Conservation (phyloP, 2,888 invertebrate genomes). For the Sinhomidia bicolor region DNA sequence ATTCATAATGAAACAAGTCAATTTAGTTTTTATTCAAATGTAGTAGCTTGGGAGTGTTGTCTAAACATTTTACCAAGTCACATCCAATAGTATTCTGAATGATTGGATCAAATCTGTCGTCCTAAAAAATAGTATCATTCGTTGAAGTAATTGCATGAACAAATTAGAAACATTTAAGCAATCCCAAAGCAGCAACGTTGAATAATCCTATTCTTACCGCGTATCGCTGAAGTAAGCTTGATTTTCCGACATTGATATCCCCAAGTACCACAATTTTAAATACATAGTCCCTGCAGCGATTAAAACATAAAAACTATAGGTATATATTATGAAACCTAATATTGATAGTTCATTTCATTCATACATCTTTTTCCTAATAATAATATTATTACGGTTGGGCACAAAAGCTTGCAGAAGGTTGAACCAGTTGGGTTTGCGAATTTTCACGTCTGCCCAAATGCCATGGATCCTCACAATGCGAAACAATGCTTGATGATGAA, state of each 20-base stretch:
- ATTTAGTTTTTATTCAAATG: too few relatives aligned
- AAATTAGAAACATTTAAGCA: too few relatives aligned
- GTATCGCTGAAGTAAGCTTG: slow-evolving; percentile 96
- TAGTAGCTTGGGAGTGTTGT: too few relatives aligned
- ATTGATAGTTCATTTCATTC: too few relatives aligned
- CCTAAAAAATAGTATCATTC: slow-evolving; percentile 31
- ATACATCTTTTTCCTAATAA: too few relatives aligned
- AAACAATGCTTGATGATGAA: not conserved
- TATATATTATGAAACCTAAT: not conserved
- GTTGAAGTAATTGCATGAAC: too few relatives aligned
- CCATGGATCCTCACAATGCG: not conserved
- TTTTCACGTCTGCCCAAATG: not conserved
- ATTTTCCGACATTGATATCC: slow-evolving; percentile 97
- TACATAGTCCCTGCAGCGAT: slow-evolving; percentile 65
- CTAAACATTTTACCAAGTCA: slow-evolving; percentile 61
- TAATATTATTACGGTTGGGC: slow-evolving; percentile 10
- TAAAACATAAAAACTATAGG: not conserved
- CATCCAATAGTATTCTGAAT: slow-evolving; percentile 62
- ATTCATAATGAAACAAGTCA: not conserved
- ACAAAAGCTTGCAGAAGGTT: not conserved
- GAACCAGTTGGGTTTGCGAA: not conserved
- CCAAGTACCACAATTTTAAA: slow-evolving; percentile 87
- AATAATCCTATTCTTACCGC: slow-evolving; percentile 81
- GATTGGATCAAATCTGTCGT: slow-evolving; percentile 40
- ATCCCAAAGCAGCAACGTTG: not conserved